A percentile compares a stretch with the other conserved stretches of the same genome.
Evolutionary conservation across 2,797 vertebrate species (phyloP).

Genomic region (Thripadectes ignobilis): DNA sequence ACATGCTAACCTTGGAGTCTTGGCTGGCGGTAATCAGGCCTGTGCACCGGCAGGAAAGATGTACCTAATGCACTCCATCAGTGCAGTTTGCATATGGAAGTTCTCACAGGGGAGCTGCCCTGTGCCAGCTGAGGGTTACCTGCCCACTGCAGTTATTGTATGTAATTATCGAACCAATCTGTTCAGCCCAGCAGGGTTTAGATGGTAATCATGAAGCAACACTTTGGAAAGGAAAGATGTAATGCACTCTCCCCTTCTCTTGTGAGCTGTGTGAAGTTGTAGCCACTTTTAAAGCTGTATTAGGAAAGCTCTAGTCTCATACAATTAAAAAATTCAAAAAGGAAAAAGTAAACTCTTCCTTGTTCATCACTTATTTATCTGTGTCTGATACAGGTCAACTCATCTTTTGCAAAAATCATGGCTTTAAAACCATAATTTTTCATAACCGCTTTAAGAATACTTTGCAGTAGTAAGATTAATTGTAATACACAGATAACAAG

Average conservation of each 20-base stretch:
- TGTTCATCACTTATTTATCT: neutral
- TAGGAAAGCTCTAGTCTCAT: slow-evolving; percentile 30
- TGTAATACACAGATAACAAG: neutral
- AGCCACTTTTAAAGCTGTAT: slow-evolving; percentile 50
- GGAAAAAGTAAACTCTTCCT: neutral
- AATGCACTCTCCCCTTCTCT: slow-evolving; percentile 75
- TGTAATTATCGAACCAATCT: slow-evolving; percentile 99
- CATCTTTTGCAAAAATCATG: neutral
- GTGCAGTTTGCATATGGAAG: slow-evolving; percentile 91
- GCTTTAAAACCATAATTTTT: neutral
- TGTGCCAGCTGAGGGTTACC: slow-evolving; percentile 93
- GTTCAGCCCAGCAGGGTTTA: slow-evolving; percentile 94
- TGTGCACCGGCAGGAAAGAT: slow-evolving; percentile 79
- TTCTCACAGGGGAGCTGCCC: slow-evolving; percentile 89
- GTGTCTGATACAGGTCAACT: neutral
- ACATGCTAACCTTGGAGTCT: slow-evolving; percentile 86
- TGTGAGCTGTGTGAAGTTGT: slow-evolving; percentile 57
- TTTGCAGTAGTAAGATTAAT: slow-evolving; percentile 8
- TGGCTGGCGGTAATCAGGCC: slow-evolving; percentile 84
- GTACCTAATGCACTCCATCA: slow-evolving; percentile 83
- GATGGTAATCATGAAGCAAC: slow-evolving; percentile 93
- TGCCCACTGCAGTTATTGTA: slow-evolving; percentile 93
- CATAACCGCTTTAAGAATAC: neutral
- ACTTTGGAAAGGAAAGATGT: slow-evolving; percentile 85
- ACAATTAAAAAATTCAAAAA: neutral